These are phyloP conservation scores for Furcifer pardalis DNA, from an alignment of 2,797 vertebrate genomes.

Conservation along the genomic window DNA sequence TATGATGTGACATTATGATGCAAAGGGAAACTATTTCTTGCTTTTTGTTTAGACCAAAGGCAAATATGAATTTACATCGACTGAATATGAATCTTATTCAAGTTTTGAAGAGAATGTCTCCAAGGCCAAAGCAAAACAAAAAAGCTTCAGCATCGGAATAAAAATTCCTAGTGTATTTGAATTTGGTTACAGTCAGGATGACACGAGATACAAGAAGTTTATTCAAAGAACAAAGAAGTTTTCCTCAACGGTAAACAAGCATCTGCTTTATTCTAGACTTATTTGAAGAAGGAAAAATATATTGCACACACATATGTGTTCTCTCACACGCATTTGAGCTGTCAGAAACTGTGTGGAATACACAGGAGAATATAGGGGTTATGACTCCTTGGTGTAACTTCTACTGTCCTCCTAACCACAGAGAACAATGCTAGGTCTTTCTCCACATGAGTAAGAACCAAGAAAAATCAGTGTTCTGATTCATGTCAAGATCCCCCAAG, in stretches of 20 bases:
- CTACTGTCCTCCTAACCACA: too few species aligned
- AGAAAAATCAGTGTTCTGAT: too few species aligned
- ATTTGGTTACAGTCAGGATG: constrained; percentile 73
- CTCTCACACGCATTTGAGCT: not conserved
- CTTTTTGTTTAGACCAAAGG: constrained; percentile 85
- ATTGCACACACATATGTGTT: not conserved
- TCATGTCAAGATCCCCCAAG: too few species aligned
- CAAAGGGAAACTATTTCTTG: constrained; percentile 55
- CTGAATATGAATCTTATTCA: constrained; percentile 82
- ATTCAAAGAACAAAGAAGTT: constrained; percentile 77
- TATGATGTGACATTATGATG: constrained; percentile 44
- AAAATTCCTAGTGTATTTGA: constrained; percentile 64
- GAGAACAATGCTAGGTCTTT: too few species aligned
- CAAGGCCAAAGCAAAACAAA: constrained; percentile 41
- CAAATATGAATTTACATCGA: constrained; percentile 83
- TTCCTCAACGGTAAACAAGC: constrained; percentile 82
- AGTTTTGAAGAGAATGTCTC: constrained; percentile 75
- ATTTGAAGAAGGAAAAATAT: accelerated
- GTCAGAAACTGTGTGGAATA: not conserved
- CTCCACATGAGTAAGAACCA: too few species aligned
- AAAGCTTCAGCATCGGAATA: constrained; percentile 74
- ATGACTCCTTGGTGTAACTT: too few species aligned
- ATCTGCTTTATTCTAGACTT: constrained; percentile 34
- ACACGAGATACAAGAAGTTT: constrained; percentile 76
- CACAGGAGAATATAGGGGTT: not conserved